Conservation (phyloP, 1,140 invertebrate genomes). For the Ditylenchus dipsaci region DNA sequence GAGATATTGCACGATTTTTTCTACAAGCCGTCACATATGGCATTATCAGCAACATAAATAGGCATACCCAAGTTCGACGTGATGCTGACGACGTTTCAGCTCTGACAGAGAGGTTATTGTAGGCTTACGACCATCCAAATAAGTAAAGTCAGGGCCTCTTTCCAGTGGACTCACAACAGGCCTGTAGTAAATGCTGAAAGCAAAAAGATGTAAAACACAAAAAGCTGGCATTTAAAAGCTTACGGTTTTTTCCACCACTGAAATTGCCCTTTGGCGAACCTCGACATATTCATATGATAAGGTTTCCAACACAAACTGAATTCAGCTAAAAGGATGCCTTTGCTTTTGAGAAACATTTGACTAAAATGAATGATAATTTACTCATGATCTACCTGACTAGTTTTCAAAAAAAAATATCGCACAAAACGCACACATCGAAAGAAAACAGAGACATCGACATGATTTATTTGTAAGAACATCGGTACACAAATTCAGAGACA, state of each 20-base stretch:
- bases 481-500: too few relatives aligned
- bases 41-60: conserved; percentile 3
- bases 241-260: conserved; percentile 53
- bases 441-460: too few relatives aligned
- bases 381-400: too few relatives aligned
- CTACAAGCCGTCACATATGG: conserved; percentile 21
- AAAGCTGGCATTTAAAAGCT: conserved; percentile 6
- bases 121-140: conserved; percentile 34
- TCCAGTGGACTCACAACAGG: conserved; percentile 45
- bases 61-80: conserved; percentile 37
- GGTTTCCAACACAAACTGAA: not conserved
- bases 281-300: not conserved
- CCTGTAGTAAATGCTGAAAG: conserved; percentile 42
- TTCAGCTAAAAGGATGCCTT: too few relatives aligned
- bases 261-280: conserved; percentile 24
- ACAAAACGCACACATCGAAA: too few relatives aligned
- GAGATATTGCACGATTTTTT: conserved; percentile 43
- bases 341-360: too few relatives aligned
- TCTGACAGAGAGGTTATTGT: conserved; percentile 28
- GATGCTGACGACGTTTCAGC: conserved; percentile 34
- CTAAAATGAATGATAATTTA: too few relatives aligned
- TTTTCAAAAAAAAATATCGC: too few relatives aligned
- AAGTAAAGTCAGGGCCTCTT: conserved; percentile 46
- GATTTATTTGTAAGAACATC: too few relatives aligned
- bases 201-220: not conserved